Evolutionary conservation across 2,888 invertebrate genomes (phyloP).

Genomic region (Calliopum simillimum): DNA sequence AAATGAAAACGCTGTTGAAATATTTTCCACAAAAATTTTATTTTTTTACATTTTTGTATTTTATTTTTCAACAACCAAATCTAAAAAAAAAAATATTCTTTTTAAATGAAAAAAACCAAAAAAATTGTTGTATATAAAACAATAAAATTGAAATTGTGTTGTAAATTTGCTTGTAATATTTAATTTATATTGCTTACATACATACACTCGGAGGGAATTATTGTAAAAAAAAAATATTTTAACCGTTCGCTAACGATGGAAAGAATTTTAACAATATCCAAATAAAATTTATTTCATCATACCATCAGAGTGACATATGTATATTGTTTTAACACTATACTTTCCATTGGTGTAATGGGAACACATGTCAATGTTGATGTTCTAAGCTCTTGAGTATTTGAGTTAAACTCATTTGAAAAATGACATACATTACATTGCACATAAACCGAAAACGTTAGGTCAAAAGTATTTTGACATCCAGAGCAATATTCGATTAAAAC

Average conservation of each 20-base stretch:
- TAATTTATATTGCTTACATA: neutral
- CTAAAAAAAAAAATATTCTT: neutral
- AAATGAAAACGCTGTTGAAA: neutral
- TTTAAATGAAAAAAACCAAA: neutral
- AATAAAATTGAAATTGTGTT: constrained; percentile 8
- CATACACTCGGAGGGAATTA: constrained; percentile 7
- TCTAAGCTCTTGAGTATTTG: too few relatives aligned
- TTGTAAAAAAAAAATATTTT: neutral
- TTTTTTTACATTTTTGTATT: neutral
- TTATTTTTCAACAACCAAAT: constrained; percentile 6
- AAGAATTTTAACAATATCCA: neutral
- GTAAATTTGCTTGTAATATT: neutral
- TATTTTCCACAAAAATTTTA: neutral
- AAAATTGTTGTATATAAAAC: too few relatives aligned
- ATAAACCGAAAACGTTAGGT: too few relatives aligned
- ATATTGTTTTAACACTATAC: too few relatives aligned
- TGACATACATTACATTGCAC: too few relatives aligned
- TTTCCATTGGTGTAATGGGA: too few relatives aligned
- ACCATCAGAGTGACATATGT: too few relatives aligned
- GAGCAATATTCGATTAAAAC: too few relatives aligned
- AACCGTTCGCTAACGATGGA: constrained; percentile 1
- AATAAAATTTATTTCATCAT: too few relatives aligned
- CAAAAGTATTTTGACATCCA: too few relatives aligned
- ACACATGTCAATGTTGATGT: too few relatives aligned
- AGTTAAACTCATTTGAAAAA: too few relatives aligned